Percentiles rank a stretch among this genome's conserved stretches.
Conservation (phyloP, 2,888 invertebrate genomes). For the Gisinianus flammeolus region DNA sequence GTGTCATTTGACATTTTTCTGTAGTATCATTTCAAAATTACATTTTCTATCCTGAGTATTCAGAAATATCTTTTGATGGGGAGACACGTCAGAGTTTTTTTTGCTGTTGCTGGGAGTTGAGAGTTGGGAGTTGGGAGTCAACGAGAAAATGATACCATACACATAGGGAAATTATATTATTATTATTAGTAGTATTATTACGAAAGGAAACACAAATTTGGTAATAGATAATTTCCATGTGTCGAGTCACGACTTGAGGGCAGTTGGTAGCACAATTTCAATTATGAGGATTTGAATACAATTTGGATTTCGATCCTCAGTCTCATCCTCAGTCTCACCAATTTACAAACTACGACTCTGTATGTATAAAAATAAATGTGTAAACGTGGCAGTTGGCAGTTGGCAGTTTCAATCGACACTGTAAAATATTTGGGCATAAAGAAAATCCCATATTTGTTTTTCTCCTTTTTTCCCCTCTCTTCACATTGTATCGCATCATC, state of each 20-base stretch:
- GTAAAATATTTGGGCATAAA: neutral
- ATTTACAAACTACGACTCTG: neutral
- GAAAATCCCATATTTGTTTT: neutral
- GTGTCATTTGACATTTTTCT: too few species aligned
- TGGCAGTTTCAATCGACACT: neutral
- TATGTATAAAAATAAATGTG: neutral
- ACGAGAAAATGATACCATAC: neutral
- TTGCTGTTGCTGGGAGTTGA: too few species aligned
- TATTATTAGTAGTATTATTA: neutral
- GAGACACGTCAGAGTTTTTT: too few species aligned
- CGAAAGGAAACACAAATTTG: neutral
- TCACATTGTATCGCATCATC: too few species aligned
- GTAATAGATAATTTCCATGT: neutral
- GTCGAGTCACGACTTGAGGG: conserved; percentile 1
- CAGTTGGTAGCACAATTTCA: neutral
- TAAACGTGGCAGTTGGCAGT: neutral
- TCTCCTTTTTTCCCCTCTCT: too few species aligned
- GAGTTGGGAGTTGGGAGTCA: neutral
- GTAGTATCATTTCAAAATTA: too few species aligned
- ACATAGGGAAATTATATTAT: neutral
- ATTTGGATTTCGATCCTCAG: neutral
- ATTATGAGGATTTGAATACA: neutral
- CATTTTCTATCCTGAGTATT: too few species aligned
- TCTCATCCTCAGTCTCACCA: neutral
- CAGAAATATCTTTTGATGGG: too few species aligned